Evolutionary conservation across 2,888 invertebrate genomes (phyloP).

Genomic region (Apamea monoglypha): DNA sequence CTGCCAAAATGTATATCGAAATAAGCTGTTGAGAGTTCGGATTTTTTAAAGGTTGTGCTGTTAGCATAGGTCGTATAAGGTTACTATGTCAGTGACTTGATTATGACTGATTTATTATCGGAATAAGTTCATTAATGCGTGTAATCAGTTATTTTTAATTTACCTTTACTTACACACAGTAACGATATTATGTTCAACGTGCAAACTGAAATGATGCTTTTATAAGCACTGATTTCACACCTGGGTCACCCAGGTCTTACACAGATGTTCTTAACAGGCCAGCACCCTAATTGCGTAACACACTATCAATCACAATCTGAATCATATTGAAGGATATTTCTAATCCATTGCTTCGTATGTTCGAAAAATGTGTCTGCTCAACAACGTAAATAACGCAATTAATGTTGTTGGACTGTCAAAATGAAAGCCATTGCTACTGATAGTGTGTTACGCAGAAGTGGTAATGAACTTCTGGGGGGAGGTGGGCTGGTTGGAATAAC

Average conservation of each 20-base stretch:
- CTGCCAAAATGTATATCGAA: slow-evolving; percentile 17
- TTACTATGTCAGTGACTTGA: slow-evolving; percentile 32
- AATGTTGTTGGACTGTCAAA: too few species aligned
- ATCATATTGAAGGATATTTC: too few species aligned
- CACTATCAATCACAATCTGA: too few species aligned
- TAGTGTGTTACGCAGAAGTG: too few species aligned
- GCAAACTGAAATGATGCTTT: background rate
- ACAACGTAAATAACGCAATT: too few species aligned
- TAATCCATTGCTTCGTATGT: background rate
- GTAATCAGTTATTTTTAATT: background rate
- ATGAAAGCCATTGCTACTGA: too few species aligned
- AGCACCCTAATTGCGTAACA: too few species aligned
- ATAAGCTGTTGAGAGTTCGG: background rate
- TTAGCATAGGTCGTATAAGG: slow-evolving; percentile 10
- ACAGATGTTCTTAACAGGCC: too few species aligned
- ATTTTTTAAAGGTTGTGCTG: background rate
- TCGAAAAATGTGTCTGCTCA: background rate
- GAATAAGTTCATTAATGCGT: slow-evolving; percentile 11
- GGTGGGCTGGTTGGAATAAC: background rate
- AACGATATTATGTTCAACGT: background rate
- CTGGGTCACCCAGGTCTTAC: background rate
- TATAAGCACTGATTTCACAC: background rate
- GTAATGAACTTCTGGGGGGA: background rate
- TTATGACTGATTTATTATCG: slow-evolving; percentile 7
- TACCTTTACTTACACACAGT: background rate